Percentiles rank a stretch among this genome's conserved stretches.
These are phyloP conservation scores for Hoplostethus mediterraneus DNA, from an alignment of 2,797 vertebrate species.

Conservation along the genomic window DNA sequence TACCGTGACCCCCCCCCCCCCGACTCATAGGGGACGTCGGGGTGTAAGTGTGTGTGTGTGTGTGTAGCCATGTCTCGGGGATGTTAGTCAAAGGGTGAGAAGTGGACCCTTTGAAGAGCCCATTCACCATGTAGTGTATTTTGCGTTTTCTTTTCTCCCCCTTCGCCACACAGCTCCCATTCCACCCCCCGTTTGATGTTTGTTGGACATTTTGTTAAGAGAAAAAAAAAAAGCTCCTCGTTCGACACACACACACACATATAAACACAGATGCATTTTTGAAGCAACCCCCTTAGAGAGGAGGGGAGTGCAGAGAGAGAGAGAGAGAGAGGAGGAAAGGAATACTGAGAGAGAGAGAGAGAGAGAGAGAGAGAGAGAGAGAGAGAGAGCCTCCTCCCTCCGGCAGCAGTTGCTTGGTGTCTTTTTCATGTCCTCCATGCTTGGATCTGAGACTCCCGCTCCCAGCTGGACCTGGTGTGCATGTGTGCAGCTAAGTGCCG, in stretches of 20 bases:
- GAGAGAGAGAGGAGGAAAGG: conserved; percentile 38
- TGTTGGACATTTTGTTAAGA: conserved; percentile 65
- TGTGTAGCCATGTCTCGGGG: conserved; percentile 51
- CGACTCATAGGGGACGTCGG: conserved; percentile 46
- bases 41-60: conserved; percentile 24
- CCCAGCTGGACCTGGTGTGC: conserved; percentile 75
- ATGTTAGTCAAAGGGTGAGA: conserved; percentile 56
- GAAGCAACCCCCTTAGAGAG: conserved; percentile 51
- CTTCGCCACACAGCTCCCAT: conserved; percentile 36
- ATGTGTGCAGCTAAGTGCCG: conserved; percentile 79
- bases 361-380: conserved; percentile 20
- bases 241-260: conserved; percentile 11
- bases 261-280: conserved; percentile 49
- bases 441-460: conserved; percentile 75
- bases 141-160: conserved; percentile 17
- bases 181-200: conserved; percentile 59
- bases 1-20: conserved; percentile 55
- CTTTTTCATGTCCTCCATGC: conserved; percentile 81
- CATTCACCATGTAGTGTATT: conserved; percentile 49
- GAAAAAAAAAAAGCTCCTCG: background rate
- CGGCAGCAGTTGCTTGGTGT: conserved; percentile 59
- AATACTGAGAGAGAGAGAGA: conserved; percentile 49
- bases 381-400: conserved; percentile 54
- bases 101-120: conserved; percentile 58
- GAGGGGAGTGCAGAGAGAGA: conserved; percentile 13